A percentile compares a stretch with the other conserved stretches of the same genome.
phyloP scores from a whole-genome alignment of 2,888 invertebrate species.

The Tridacna crocea region DNA sequence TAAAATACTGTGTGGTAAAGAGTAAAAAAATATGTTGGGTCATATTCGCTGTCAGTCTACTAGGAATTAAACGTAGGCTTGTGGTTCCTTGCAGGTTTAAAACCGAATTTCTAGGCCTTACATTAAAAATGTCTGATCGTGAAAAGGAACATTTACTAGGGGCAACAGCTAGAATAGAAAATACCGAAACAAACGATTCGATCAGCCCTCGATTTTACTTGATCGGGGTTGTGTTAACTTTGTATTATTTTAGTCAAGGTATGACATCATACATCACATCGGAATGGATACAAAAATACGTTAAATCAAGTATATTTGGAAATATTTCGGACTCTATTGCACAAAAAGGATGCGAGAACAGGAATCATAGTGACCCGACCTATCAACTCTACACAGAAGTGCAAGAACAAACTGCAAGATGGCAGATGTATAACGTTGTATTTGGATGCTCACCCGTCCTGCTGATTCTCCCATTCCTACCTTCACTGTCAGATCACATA shows the following conservation, averaged over 20 bases:
- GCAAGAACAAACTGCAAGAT: constrained; percentile 42
- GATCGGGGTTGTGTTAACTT: background rate
- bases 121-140: too few species aligned
- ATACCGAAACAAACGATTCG: too few species aligned
- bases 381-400: constrained; percentile 29
- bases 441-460: constrained; percentile 37
- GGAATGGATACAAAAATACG: constrained; percentile 40
- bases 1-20: too few species aligned
- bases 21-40: too few species aligned
- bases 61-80: too few species aligned
- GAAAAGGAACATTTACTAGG: too few species aligned
- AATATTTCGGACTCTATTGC: background rate
- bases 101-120: too few species aligned
- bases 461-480: constrained; percentile 32
- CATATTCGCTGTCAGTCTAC: too few species aligned
- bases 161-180: too few species aligned
- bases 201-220: constrained; percentile 6
- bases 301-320: constrained; percentile 15
- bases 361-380: constrained; percentile 25
- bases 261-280: constrained; percentile 18
- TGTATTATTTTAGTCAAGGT: constrained; percentile 22
- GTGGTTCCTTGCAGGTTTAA: too few species aligned
- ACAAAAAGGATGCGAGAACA: constrained; percentile 10
- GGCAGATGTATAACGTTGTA: constrained; percentile 45
- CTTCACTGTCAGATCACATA: constrained; percentile 59